These are phyloP conservation scores for Electrona antarctica DNA, from an alignment of 2,113 vertebrate species.

Conservation along the genomic window DNA sequence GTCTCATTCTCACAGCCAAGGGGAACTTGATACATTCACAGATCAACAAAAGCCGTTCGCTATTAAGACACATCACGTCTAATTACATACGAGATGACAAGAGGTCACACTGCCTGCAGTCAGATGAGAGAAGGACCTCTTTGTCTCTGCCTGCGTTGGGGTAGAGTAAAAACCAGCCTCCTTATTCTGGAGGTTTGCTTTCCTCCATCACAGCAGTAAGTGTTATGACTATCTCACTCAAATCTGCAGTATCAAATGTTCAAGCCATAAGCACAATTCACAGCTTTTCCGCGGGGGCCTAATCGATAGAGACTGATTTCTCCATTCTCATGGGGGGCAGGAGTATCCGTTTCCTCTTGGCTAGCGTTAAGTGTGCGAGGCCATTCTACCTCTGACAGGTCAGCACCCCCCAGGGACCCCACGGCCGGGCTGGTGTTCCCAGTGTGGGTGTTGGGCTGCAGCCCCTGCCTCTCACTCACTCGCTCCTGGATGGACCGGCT, in stretches of 20 bases:
- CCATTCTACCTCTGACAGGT: conserved; percentile 75
- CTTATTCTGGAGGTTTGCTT: conserved; percentile 15
- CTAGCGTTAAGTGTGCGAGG: conserved; percentile 72
- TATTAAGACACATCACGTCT: conserved; percentile 56
- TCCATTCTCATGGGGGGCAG: conserved; percentile 34
- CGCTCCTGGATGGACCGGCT: conserved; percentile 39
- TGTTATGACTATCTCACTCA: conserved; percentile 61
- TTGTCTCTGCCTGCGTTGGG: conserved; percentile 41
- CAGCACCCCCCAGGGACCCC: conserved; percentile 57
- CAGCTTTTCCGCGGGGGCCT: conserved; percentile 60
- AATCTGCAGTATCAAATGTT: conserved; percentile 72
- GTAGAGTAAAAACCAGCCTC: conserved; percentile 1
- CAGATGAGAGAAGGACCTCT: conserved; percentile 60
- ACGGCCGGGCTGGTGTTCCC: conserved; percentile 18
- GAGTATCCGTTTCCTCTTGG: conserved; percentile 75
- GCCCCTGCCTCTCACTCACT: not conserved
- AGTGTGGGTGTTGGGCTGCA: conserved; percentile 4
- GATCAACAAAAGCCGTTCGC: conserved; percentile 51
- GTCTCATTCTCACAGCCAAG: conserved; percentile 53
- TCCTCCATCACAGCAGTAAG: conserved; percentile 36
- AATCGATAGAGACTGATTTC: conserved; percentile 69
- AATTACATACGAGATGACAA: conserved; percentile 62
- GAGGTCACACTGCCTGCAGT: conserved; percentile 52
- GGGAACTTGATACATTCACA: conserved; percentile 55
- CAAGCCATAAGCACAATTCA: conserved; percentile 72